phyloP scores from a whole-genome alignment of 2,888 invertebrate genomes.

The Acleris holmiana region DNA sequence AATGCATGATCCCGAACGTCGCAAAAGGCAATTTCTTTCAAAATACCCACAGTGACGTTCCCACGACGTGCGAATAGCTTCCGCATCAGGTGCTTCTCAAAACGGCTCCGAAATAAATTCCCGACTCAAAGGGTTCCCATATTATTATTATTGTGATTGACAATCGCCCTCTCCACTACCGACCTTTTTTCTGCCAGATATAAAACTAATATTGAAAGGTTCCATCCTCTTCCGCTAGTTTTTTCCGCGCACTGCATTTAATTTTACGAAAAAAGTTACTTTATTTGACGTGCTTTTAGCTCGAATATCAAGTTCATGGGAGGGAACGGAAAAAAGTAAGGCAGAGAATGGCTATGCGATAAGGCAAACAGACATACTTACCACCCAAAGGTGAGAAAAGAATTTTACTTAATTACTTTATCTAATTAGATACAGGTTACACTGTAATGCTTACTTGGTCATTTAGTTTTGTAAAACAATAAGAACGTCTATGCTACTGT shows the following conservation, averaged over 20 bases:
- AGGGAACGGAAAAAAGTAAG: constrained; percentile 40
- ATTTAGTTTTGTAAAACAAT: constrained; percentile 62
- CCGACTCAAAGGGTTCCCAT: constrained; percentile 70
- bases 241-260: constrained; percentile 70
- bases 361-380: constrained; percentile 59
- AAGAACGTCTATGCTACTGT: constrained; percentile 36
- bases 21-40: constrained; percentile 36
- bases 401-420: constrained; percentile 70
- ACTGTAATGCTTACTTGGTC: constrained; percentile 72
- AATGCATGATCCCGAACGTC: constrained; percentile 13
- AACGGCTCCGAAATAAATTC: constrained; percentile 75
- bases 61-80: constrained; percentile 79
- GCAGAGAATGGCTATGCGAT: constrained; percentile 55
- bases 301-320: constrained; percentile 41
- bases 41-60: constrained; percentile 53
- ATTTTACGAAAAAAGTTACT: constrained; percentile 66
- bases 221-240: constrained; percentile 83
- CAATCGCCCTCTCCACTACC: constrained; percentile 77
- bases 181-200: constrained; percentile 76
- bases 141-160: constrained; percentile 79
- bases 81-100: constrained; percentile 77
- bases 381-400: constrained; percentile 76
- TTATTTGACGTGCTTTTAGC: constrained; percentile 72
- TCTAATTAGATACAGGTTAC: constrained; percentile 76
- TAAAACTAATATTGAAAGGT: constrained; percentile 84